Conservation (phyloP, 2,888 invertebrate genomes). For the Hypena proboscidalis region DNA sequence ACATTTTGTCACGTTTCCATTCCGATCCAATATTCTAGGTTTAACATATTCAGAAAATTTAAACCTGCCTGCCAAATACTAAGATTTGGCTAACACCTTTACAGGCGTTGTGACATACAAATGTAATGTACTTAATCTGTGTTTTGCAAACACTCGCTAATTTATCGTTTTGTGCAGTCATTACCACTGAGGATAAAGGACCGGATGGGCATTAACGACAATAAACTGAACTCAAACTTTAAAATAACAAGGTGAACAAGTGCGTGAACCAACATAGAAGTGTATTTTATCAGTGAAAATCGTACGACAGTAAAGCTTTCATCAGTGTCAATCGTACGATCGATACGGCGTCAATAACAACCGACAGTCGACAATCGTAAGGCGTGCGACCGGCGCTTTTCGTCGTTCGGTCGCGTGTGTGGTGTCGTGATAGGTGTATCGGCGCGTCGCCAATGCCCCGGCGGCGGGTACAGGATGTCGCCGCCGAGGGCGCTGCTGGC, state of each 20-base stretch:
- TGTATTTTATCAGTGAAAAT: not conserved
- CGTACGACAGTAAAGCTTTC: not conserved
- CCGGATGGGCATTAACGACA: constrained; percentile 19
- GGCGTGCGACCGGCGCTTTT: not conserved
- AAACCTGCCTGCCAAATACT: not conserved
- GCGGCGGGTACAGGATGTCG: constrained; percentile 78
- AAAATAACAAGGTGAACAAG: constrained; percentile 23
- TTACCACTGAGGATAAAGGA: constrained; percentile 9
- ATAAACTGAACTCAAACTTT: constrained; percentile 12
- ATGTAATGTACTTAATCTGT: constrained; percentile 19
- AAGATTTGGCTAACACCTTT: not conserved
- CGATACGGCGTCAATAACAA: too few species aligned
- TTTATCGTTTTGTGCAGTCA: constrained; percentile 16
- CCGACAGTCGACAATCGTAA: not conserved
- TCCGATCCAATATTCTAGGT: not conserved
- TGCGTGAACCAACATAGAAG: not conserved
- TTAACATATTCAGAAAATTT: not conserved
- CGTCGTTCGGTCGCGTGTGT: constrained; percentile 36
- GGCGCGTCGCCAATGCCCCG: constrained; percentile 79
- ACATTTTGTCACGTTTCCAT: not conserved
- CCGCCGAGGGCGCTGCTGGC: constrained; percentile 83
- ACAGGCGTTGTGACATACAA: constrained; percentile 5
- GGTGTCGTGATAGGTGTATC: constrained; percentile 71
- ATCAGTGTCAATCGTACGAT: too few species aligned
- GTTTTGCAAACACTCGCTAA: constrained; percentile 46